Base-by-base conservation (phyloP, 1,140 invertebrate species). In the Euschistus heros region DNA sequence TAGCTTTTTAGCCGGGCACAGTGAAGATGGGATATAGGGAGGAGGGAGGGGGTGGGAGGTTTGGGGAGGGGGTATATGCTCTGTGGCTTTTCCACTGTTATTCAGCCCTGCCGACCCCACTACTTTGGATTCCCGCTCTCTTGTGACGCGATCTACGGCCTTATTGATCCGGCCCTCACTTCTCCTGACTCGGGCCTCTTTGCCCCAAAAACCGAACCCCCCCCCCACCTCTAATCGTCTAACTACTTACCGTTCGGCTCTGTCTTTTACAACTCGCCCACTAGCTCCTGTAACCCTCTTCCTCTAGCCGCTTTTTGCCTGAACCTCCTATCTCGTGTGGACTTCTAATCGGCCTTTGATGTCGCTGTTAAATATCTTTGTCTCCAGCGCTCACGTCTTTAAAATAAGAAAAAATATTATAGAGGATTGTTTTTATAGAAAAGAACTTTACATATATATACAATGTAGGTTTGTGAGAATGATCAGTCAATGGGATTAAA, bases 1-100 rank as follows among this genome's bases (percentile, higher is more conserved):
- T 78, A 77, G 77, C 77, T 77, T 74, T 77, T 77, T 77, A 78
- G 76, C 77, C 78, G 76, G 78, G 77, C 77, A 76, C 75, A 75
- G 72, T 74, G 74, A 74, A 76, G 72, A 73, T 74, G 73, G 72
- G 75, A 78, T 78, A 74, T 73, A 74, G 47, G 17, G 47, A 61
- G 59, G 20, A 6, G 8, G 27, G 59, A 61, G 24, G 4, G 27
- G 27, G 54, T 2, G 6, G 27, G n/a, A 17, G 27, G 59, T 20
- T 18, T 33, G 27, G 59, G 37, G 60, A 27, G 60, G 46, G 65
- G 42, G 59, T 66, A 37, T 66, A 66, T 42, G 70, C 66, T 46
- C 50, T 52, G 27, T 64, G 18, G 33, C 54, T 44, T 17, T 57
- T 33, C 76, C 73, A 68, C 74, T 75, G 72, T 75, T 71, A 70